These are phyloP conservation scores for Thymelicus sylvestris DNA, from an alignment of 2,888 invertebrate genomes.

Conservation along the genomic window DNA sequence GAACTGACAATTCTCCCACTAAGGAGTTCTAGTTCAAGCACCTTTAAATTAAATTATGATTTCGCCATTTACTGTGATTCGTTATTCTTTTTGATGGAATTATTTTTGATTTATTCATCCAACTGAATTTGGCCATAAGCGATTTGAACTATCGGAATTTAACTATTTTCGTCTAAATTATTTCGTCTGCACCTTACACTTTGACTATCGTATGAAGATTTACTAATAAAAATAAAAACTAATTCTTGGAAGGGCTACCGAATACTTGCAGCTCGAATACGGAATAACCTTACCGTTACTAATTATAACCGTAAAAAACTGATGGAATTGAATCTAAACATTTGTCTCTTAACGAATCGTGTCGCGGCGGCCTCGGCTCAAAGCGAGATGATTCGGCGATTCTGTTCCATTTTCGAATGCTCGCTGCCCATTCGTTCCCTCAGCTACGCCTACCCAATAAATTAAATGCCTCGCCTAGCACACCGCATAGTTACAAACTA, in stretches of 20 bases:
- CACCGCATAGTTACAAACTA: slow-evolving; percentile 83
- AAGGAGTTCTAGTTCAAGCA: slow-evolving; percentile 58
- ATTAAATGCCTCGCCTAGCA: slow-evolving; percentile 79
- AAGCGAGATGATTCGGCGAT: slow-evolving; percentile 83
- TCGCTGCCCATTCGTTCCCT: slow-evolving; percentile 82
- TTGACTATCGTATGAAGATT: slow-evolving; percentile 23
- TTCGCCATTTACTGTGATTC: slow-evolving; percentile 39
- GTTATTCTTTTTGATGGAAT: slow-evolving; percentile 4
- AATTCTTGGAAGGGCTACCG: slow-evolving; percentile 73
- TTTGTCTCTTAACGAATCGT: slow-evolving; percentile 85
- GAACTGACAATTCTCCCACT: slow-evolving; percentile 57
- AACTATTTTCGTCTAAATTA: slow-evolving; percentile 29
- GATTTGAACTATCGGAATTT: too few relatives aligned
- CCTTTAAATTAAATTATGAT: slow-evolving; percentile 67
- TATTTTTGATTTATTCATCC: too few relatives aligned
- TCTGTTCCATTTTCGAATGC: slow-evolving; percentile 77
- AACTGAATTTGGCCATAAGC: too few relatives aligned
- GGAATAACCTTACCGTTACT: slow-evolving; percentile 77
- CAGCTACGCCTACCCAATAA: slow-evolving; percentile 83
- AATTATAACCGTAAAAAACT: slow-evolving; percentile 72
- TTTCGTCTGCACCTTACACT: slow-evolving; percentile 22
- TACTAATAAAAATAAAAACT: slow-evolving; percentile 63
- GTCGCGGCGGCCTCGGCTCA: slow-evolving; percentile 76
- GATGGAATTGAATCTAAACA: slow-evolving; percentile 82
- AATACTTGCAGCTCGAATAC: slow-evolving; percentile 63